A percentile compares a stretch with the other conserved stretches of the same genome.
These are phyloP conservation scores for Mustela lutreola DNA, from an alignment of 2,113 vertebrate species.

Conservation along the genomic window DNA sequence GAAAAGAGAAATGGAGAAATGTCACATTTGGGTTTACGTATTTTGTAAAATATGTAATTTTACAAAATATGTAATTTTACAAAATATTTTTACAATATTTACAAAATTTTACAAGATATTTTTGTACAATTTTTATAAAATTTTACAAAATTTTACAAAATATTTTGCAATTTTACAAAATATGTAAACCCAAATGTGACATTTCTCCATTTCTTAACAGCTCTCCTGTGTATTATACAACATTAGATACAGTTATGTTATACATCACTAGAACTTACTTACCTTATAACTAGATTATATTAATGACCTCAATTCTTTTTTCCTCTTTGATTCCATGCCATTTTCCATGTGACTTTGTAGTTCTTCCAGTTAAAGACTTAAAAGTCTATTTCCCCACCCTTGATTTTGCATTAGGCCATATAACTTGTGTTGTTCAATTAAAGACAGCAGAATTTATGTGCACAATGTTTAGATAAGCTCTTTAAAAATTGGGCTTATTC, in stretches of 20 bases:
- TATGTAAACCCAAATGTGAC: too few species aligned
- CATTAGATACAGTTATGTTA: not conserved
- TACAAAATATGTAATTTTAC: too few species aligned
- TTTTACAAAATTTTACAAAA: too few species aligned
- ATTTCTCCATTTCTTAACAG: not conserved
- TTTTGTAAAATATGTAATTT: too few species aligned
- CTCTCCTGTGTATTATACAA: not conserved
- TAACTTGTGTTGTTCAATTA: not conserved
- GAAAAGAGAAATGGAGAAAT: slow-evolving; percentile 7
- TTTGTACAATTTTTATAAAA: too few species aligned
- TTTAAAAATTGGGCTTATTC: not conserved
- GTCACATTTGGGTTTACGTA: not conserved
- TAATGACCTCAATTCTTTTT: not conserved
- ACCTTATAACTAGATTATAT: not conserved
- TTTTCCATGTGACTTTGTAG: not conserved
- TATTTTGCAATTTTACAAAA: too few species aligned
- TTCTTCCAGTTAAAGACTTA: not conserved
- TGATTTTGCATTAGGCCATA: not conserved
- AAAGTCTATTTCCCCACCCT: not conserved
- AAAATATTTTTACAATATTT: too few species aligned
- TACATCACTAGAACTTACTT: not conserved
- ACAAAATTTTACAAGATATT: too few species aligned
- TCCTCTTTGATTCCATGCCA: not conserved
- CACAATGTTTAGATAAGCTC: not conserved
- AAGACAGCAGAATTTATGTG: not conserved